Evolutionary conservation across 2,888 invertebrate genomes (phyloP).

Genomic region (Bugula neritina): DNA sequence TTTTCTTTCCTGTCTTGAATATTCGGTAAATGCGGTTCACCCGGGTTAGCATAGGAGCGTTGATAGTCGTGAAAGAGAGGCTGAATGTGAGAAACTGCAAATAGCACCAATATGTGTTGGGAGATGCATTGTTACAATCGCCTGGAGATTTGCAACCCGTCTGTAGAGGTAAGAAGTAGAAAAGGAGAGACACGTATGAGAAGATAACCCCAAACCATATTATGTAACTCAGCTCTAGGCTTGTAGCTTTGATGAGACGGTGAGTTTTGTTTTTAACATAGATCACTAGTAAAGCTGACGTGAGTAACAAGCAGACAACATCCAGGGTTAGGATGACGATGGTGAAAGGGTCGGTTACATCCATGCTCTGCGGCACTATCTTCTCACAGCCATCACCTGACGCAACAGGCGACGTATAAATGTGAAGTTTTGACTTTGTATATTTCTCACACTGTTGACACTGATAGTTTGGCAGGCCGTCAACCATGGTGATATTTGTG

Average conservation of each 20-base stretch:
- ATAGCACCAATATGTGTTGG: constrained; percentile 30
- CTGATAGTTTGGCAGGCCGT: constrained; percentile 1
- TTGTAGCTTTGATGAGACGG: constrained; percentile 36
- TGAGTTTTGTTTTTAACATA: constrained; percentile 32
- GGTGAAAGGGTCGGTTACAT: constrained; percentile 29
- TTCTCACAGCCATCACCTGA: background rate
- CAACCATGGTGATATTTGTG: constrained; percentile 25
- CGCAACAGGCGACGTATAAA: background rate
- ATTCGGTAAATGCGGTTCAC: constrained; percentile 38
- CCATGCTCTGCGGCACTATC: constrained; percentile 23
- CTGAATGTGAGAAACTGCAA: constrained; percentile 33
- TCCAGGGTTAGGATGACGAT: constrained; percentile 28
- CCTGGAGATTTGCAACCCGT: constrained; percentile 9
- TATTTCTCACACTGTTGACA: background rate
- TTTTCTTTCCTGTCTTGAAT: constrained; percentile 33
- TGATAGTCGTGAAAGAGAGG: constrained; percentile 34
- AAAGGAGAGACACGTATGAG: constrained; percentile 32
- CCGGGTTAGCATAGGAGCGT: constrained; percentile 36
- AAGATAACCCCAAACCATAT: constrained; percentile 33
- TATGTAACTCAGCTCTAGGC: constrained; percentile 35
- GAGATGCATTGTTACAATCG: background rate
- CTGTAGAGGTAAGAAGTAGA: constrained; percentile 31
- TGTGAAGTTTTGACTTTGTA: background rate
- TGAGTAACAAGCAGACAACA: constrained; percentile 29
- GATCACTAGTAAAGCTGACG: constrained; percentile 29